A percentile compares a stretch with the other conserved stretches of the same genome.
Evolutionary conservation across 1,140 invertebrate species (phyloP).

Genomic region (Sycophila sp.): DNA sequence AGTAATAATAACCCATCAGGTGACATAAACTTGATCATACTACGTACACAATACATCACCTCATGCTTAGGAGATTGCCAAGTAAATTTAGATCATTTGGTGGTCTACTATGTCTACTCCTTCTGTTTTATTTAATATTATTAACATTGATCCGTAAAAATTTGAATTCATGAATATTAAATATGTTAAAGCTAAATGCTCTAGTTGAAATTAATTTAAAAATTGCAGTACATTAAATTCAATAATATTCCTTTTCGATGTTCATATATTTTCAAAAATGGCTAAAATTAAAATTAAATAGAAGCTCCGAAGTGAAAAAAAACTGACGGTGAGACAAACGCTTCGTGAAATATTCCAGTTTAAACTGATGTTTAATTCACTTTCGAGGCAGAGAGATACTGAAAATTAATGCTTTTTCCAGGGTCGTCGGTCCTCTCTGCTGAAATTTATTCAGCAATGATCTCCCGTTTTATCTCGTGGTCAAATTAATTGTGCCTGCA

Average conservation of each 20-base stretch:
- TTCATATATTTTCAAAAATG: neutral
- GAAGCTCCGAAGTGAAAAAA: neutral
- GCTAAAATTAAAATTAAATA: neutral
- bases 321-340: neutral
- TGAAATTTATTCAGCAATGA: constrained; percentile 32
- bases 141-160: too few relatives aligned
- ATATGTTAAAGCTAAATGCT: too few relatives aligned
- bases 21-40: too few relatives aligned
- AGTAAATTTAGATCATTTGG: too few relatives aligned
- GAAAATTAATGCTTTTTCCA: constrained; percentile 31
- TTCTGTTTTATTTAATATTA: too few relatives aligned
- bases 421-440: neutral
- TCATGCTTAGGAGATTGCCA: too few relatives aligned
- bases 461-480: constrained; percentile 26
- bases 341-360: constrained; percentile 25
- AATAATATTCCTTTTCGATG: neutral
- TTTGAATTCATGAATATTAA: too few relatives aligned
- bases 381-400: constrained; percentile 18
- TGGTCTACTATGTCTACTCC: too few relatives aligned
- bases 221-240: too few relatives aligned
- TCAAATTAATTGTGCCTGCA: constrained; percentile 20
- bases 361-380: constrained; percentile 34
- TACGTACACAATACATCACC: too few relatives aligned
- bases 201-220: too few relatives aligned
- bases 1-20: too few relatives aligned